Evolutionary conservation across 1,140 invertebrate genomes (phyloP).

Genomic region (Paramacrobiotus metropolitanus): DNA sequence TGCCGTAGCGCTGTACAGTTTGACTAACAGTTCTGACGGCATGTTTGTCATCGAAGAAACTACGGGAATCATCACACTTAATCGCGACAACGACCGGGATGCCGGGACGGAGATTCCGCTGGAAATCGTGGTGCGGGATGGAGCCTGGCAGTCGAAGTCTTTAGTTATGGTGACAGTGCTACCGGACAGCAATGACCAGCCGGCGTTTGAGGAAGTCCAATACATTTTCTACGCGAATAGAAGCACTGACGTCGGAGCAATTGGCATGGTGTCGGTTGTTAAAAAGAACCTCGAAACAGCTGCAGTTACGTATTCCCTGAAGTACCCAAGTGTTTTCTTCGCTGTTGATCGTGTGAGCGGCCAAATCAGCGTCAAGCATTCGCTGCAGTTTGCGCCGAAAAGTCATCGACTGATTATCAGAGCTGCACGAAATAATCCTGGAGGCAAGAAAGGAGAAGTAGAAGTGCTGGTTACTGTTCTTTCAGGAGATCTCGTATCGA

Average conservation of each 20-base stretch:
- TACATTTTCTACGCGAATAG: conserved; percentile 41
- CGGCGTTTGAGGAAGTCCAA: conserved; percentile 39
- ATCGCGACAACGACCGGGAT: conserved; percentile 56
- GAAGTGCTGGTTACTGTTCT: too few relatives aligned
- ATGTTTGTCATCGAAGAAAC: conserved; percentile 66
- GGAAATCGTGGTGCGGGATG: conserved; percentile 75
- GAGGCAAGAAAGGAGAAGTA: too few relatives aligned
- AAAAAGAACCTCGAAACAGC: too few relatives aligned
- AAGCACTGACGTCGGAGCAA: too few relatives aligned
- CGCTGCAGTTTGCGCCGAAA: neutral
- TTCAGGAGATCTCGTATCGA: too few relatives aligned
- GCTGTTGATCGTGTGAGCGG: too few relatives aligned
- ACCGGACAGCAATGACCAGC: conserved; percentile 66
- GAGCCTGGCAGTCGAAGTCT: conserved; percentile 77
- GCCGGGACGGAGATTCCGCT: conserved; percentile 60
- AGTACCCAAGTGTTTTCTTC: too few relatives aligned
- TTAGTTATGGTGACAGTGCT: conserved; percentile 63
- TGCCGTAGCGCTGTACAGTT: conserved; percentile 63
- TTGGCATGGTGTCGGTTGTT: too few relatives aligned
- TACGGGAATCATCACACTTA: conserved; percentile 72
- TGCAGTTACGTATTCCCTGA: neutral
- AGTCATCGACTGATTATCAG: too few relatives aligned
- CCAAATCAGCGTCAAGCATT: neutral
- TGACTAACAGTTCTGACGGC: conserved; percentile 58
- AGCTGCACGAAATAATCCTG: too few relatives aligned